Percentiles rank a stretch among this genome's conserved stretches.
phyloP scores from a whole-genome alignment of 2,113 vertebrate genomes.

The Chaenogobius annularis region DNA sequence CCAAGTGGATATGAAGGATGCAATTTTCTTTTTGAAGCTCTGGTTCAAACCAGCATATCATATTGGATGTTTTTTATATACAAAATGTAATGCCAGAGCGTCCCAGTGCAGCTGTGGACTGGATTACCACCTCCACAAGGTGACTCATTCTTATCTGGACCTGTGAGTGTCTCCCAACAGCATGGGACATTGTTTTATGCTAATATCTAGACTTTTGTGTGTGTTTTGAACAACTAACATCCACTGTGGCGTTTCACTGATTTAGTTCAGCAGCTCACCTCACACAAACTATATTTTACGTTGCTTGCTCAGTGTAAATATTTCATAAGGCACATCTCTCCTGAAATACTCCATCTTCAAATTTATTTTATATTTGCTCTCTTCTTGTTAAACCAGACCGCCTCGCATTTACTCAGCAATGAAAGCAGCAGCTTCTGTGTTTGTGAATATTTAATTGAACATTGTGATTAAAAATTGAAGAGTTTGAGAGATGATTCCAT shows the following conservation, averaged over 20 bases:
- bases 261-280: neutral
- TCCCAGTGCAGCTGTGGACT: neutral
- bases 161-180: neutral
- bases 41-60: neutral
- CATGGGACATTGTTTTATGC: neutral
- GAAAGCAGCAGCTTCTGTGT: neutral
- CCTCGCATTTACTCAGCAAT: neutral
- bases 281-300: conserved; percentile 17
- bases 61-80: neutral
- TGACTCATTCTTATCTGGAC: neutral
- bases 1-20: neutral
- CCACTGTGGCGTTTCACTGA: neutral
- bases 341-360: neutral
- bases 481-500: conserved; percentile 9
- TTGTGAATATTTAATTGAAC: conserved; percentile 11
- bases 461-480: conserved; percentile 31
- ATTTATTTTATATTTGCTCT: conserved; percentile 39
- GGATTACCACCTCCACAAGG: neutral
- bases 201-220: conserved; percentile 7
- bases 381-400: neutral
- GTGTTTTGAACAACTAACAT: conserved; percentile 4
- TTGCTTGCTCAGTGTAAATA: conserved; percentile 45
- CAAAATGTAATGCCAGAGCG: neutral
- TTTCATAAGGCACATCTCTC: conserved; percentile 51
- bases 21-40: neutral